Evolutionary conservation across 2,888 invertebrate species (phyloP).

Genomic region (Chloroclysta siterata): DNA sequence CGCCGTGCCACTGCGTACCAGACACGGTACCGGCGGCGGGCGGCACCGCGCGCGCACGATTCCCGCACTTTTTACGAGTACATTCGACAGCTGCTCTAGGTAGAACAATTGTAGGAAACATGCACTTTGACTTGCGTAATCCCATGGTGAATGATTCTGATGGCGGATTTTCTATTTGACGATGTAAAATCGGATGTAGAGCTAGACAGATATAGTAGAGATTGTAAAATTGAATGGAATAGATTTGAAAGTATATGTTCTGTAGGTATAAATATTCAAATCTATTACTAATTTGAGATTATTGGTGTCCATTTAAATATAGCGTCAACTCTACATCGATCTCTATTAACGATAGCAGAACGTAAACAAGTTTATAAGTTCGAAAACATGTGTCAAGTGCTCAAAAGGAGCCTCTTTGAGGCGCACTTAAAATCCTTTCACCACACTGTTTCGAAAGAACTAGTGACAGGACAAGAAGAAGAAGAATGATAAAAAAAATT

Average conservation of each 20-base stretch:
- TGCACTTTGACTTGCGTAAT: conserved; percentile 49
- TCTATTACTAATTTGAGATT: not conserved
- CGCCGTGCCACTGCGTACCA: conserved; percentile 69
- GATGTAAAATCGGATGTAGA: conserved; percentile 24
- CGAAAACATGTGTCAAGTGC: too few relatives aligned
- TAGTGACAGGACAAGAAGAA: too few relatives aligned
- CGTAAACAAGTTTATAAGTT: too few relatives aligned
- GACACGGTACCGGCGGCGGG: conserved; percentile 50
- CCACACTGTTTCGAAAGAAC: too few relatives aligned
- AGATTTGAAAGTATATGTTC: conserved; percentile 3
- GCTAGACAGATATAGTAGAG: too few relatives aligned
- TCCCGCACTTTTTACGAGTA: conserved; percentile 58
- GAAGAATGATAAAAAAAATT: too few relatives aligned
- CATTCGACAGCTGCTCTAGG: conserved; percentile 52
- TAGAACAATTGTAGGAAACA: conserved; percentile 60
- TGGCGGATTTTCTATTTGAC: conserved; percentile 27
- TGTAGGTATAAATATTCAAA: not conserved
- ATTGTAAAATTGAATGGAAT: not conserved
- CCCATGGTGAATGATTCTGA: conserved; percentile 33
- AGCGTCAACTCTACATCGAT: too few relatives aligned
- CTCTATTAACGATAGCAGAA: too few relatives aligned
- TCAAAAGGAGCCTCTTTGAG: too few relatives aligned
- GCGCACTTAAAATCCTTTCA: too few relatives aligned
- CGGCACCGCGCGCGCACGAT: conserved; percentile 55
- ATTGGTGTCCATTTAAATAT: too few relatives aligned